Base-by-base conservation (phyloP, 2,797 vertebrate genomes). In the Monodelphis domestica region DNA sequence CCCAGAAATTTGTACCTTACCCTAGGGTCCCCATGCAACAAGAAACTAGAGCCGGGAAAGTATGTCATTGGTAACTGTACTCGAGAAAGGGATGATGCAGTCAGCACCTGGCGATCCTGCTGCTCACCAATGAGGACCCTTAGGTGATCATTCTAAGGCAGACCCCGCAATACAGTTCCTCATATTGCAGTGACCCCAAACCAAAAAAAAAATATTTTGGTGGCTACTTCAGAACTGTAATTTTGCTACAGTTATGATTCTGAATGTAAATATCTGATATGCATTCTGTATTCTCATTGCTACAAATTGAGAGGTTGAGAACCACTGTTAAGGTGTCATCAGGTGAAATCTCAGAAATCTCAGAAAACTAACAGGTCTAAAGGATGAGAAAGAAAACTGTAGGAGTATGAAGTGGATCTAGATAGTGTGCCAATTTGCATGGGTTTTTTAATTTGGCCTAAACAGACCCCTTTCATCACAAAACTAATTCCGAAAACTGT, bases 311-410 rank as follows among this genome's bases (percentile, higher is more conserved):
- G n/a, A n/a, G n/a, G n/a, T n/a, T n/a, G n/a, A n/a, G n/a, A n/a
- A n/a, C n/a, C n/a, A n/a, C n/a, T n/a, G n/a, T n/a, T n/a, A n/a
- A n/a, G n/a, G 63, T 78, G n/a, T 45, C 38, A 50, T 26, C 9
- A 4, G 24, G 21, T 84, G 70, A 50, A 84, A 26, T 50, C n/a
- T n/a, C n/a, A n/a, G n/a, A n/a, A n/a, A n/a, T 84, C 38, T 45
- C 10, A 78, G 29, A 78, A 78, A 38, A 21, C 63, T 84, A 50
- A 38, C 0, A 0, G 4, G 4, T 50, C 1, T 24, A 3, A 38
- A 29, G 5, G 6, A 30, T 1, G 4, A 14, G 33, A n/a, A n/a
- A 38, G 38, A 12, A 12, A 54, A 21, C 4, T 0, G 0, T 0
- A 0, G 3, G 1, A 0, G 4, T 52, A n/a, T 4, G 12, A 15